Evolutionary conservation across 2,888 invertebrate genomes (phyloP).

Genomic region (Corythucha ciliata): DNA sequence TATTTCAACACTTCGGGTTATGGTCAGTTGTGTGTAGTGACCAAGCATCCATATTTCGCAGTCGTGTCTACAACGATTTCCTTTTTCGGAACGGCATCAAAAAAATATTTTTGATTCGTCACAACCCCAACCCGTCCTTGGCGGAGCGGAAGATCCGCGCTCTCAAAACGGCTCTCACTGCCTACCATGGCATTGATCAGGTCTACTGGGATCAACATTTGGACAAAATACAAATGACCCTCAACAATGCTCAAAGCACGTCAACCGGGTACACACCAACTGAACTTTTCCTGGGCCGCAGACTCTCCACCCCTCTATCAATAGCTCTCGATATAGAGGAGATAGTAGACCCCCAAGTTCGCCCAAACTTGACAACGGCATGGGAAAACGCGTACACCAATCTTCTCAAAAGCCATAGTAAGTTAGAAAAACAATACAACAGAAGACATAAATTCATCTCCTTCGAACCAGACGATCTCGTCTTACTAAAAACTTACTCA

Average conservation of each 20-base stretch:
- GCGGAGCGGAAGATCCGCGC: conserved; percentile 15
- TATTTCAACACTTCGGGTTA: conserved; percentile 6
- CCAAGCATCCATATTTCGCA: not conserved
- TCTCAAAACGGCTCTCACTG: conserved; percentile 11
- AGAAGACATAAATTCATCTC: too few species aligned
- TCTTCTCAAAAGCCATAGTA: too few species aligned
- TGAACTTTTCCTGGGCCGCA: conserved; percentile 12
- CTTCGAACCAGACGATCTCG: too few species aligned
- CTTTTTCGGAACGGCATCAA: conserved; percentile 6
- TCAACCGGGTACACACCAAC: conserved; percentile 15
- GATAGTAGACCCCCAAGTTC: too few species aligned
- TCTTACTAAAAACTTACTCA: too few species aligned
- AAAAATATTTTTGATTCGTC: conserved; percentile 4
- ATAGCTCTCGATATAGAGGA: too few species aligned
- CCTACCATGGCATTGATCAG: conserved; percentile 3
- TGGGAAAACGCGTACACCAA: too few species aligned
- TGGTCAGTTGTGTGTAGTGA: not conserved
- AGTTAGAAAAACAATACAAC: too few species aligned
- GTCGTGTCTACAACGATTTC: not conserved
- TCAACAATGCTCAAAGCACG: conserved; percentile 12
- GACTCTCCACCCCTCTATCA: conserved; percentile 11
- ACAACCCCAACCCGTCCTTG: conserved; percentile 4
- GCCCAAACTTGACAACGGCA: too few species aligned
- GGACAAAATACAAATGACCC: conserved; percentile 1
- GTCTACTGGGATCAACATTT: conserved; percentile 10